These are phyloP conservation scores for Incurvaria masculella DNA, from an alignment of 2,888 invertebrate species.

Conservation along the genomic window DNA sequence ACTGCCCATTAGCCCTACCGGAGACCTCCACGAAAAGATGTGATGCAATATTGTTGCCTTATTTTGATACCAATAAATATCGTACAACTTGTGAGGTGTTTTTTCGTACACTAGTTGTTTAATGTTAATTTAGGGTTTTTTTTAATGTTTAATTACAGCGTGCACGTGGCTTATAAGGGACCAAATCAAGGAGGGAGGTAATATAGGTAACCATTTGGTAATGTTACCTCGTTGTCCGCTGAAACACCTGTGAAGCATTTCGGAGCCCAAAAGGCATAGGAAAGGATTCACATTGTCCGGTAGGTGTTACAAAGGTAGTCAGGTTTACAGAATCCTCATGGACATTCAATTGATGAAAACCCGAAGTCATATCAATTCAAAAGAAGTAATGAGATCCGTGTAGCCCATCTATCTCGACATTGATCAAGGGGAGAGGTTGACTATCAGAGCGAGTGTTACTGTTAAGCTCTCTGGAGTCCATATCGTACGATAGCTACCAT, in stretches of 20 bases:
- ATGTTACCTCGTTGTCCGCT: constrained; percentile 9
- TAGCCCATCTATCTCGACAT: constrained; percentile 4
- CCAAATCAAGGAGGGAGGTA: neutral
- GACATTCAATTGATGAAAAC: too few relatives aligned
- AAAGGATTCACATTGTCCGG: constrained; percentile 25
- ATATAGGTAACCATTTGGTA: too few relatives aligned
- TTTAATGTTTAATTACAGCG: neutral
- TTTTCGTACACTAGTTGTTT: constrained; percentile 1
- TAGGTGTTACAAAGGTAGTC: constrained; percentile 23
- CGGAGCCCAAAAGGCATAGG: constrained; percentile 26
- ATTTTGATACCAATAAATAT: constrained; percentile 13
- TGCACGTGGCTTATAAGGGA: neutral
- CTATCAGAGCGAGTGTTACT: constrained; percentile 7
- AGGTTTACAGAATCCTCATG: constrained; percentile 3
- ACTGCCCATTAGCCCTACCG: constrained; percentile 2
- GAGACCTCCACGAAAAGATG: constrained; percentile 8
- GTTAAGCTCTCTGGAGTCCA: constrained; percentile 15
- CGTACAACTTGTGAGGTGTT: constrained; percentile 1
- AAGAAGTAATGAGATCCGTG: constrained; percentile 1
- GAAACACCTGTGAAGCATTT: constrained; percentile 24
- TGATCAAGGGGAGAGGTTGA: constrained; percentile 4
- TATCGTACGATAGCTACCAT: constrained; percentile 13
- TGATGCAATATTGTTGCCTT: constrained; percentile 8
- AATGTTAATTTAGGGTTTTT: too few relatives aligned
- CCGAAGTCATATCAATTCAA: neutral